Evolutionary conservation across 2,113 vertebrate species (phyloP).

Genomic region (Galbula dea): DNA sequence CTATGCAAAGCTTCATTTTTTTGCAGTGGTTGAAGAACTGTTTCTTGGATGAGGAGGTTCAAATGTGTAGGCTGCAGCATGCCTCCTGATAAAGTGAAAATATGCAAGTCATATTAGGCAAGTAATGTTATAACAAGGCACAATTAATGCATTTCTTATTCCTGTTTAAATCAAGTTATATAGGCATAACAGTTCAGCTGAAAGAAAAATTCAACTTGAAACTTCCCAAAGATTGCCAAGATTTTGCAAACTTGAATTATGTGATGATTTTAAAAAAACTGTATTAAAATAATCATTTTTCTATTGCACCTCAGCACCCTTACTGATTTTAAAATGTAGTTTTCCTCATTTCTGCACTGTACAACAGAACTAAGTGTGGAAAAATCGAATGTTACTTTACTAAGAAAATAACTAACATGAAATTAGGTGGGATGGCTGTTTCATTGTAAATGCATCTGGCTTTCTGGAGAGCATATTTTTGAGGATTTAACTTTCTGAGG

Average conservation of each 20-base stretch:
- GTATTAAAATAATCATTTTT: not conserved
- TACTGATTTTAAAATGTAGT: not conserved
- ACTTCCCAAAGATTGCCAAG: not conserved
- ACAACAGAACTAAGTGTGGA: not conserved
- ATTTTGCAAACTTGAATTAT: not conserved
- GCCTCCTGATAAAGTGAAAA: constrained; percentile 38
- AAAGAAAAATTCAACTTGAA: not conserved
- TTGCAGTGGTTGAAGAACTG: constrained; percentile 2
- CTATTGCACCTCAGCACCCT: not conserved
- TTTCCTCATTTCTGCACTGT: not conserved
- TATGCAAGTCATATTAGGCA: constrained; percentile 34
- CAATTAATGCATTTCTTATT: not conserved
- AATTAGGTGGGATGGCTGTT: not conserved
- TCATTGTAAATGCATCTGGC: not conserved
- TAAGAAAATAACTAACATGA: not conserved
- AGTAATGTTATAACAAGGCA: constrained; percentile 34
- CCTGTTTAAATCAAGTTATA: not conserved
- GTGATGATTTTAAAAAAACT: not conserved
- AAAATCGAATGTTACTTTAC: not conserved
- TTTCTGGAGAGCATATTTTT: not conserved
- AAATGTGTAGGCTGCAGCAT: not conserved
- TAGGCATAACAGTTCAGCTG: not conserved
- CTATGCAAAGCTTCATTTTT: constrained; percentile 5
- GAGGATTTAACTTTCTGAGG: not conserved
- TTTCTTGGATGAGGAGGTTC: constrained; percentile 16